Base-by-base conservation (phyloP, 2,113 vertebrate genomes). In the Tretioscincus oriximinensis region DNA sequence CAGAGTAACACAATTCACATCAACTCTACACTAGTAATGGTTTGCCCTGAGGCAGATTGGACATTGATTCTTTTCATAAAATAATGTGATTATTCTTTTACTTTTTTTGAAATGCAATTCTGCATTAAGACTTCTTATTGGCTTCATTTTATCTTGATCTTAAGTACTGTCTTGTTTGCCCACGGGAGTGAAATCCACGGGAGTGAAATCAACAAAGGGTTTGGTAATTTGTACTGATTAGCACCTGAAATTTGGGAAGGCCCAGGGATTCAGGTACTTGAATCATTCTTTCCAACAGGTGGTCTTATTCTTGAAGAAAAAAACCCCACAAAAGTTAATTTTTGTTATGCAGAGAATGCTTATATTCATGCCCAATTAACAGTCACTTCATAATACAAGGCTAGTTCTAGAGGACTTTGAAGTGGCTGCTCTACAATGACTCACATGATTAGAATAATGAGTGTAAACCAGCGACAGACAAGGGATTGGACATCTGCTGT, bases 181-280 rank as follows among this genome's bases (percentile, higher is more conserved):
- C 35, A 47, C 28, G 87, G 81, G 85, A 89, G 85, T 63, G 84
- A 87, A 85, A 90, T 80, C 73, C 35, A 47, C 28, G 87, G 81
- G 85, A 89, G 85, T 63, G 84, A 87, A 85, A 90, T 80, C 73
- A 88, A 89, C 91, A 88, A 82, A 90, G 80, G 90, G 45, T 79
- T 73, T 90, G 88, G 88, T 88, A 90, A 91, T 94, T 88, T 91
- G 89, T 83, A 51, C 81, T 94, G 91, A 93, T 94, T 91, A 91
- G 85, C 85, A 77, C 87, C 90, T 85, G 86, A 85, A 80, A 84
- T 82, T 92, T 90, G 84, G 49, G 64, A 86, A 75, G 76, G 74
- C 82, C 16, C 29, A 66, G 84, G 85, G 80, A 24, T 82, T 84
- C 16, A 81, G 22, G 47, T 58, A 88, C 85, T 85, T 73, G 35